phyloP scores from a whole-genome alignment of 2,113 vertebrate genomes.

The Colinus virginianus region DNA sequence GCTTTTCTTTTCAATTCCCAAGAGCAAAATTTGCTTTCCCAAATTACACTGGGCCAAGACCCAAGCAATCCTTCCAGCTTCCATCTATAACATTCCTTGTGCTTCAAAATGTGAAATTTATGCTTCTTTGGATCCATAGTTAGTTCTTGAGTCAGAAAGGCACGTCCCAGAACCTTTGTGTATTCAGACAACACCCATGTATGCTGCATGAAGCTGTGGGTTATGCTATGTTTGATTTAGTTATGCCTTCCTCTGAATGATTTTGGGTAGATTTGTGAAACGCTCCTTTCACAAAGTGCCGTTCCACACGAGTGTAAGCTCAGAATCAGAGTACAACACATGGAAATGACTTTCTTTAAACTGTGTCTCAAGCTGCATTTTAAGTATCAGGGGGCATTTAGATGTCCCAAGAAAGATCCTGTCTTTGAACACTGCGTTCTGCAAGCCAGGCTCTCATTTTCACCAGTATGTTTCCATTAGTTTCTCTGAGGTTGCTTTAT shows the following conservation, averaged over 20 bases:
- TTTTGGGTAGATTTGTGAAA: neutral
- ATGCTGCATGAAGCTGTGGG: neutral
- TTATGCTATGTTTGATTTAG: neutral
- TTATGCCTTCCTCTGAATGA: neutral
- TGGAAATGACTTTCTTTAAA: neutral
- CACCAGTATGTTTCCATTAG: neutral
- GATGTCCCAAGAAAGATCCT: neutral
- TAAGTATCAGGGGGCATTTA: neutral
- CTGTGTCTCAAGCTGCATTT: neutral
- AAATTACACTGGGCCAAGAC: neutral
- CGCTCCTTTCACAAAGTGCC: neutral
- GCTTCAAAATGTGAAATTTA: neutral
- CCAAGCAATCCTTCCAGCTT: neutral
- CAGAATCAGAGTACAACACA: neutral
- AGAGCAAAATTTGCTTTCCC: conserved; percentile 29
- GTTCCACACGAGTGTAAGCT: neutral
- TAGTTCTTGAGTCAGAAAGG: neutral
- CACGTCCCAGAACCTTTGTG: neutral
- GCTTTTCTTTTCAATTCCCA: neutral
- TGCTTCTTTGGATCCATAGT: neutral
- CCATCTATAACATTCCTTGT: neutral
- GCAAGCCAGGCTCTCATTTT: neutral
- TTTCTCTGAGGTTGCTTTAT: neutral
- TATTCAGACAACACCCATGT: neutral
- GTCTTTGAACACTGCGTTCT: neutral